phyloP scores from a whole-genome alignment of 2,797 vertebrate species.

The Poecilia wingei region DNA sequence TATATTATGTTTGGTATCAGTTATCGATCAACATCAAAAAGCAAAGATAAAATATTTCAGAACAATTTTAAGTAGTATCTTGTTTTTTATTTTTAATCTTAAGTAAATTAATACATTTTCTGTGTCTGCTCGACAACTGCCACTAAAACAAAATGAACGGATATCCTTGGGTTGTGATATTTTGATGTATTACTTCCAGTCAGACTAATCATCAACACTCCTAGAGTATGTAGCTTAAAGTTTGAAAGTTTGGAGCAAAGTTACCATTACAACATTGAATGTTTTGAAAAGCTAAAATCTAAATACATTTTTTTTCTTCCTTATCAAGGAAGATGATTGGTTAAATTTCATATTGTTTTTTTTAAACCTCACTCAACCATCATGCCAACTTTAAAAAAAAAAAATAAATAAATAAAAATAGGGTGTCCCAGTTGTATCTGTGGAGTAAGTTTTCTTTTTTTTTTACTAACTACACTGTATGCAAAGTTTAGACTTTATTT shows the following conservation, averaged over 20 bases:
- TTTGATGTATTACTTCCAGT: background rate
- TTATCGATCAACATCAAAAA: too few relatives aligned
- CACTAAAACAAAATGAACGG: background rate
- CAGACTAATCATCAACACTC: background rate
- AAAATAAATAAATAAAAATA: background rate
- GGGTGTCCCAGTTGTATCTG: background rate
- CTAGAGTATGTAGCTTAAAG: background rate
- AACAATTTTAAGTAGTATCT: background rate
- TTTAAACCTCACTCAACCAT: background rate
- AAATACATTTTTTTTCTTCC: background rate
- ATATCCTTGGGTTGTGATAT: background rate
- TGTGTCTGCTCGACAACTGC: background rate
- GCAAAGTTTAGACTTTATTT: background rate
- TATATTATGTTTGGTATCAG: background rate
- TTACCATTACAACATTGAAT: background rate
- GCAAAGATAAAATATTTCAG: background rate
- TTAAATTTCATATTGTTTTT: background rate
- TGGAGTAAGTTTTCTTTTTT: background rate
- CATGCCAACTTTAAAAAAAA: background rate
- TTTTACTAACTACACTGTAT: background rate
- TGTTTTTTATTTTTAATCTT: background rate
- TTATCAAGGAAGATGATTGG: background rate
- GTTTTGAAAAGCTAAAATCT: background rate
- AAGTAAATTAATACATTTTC: background rate
- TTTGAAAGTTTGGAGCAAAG: background rate